A percentile compares a stretch with the other conserved stretches of the same genome.
Evolutionary conservation across 2,888 invertebrate genomes (phyloP).

Genomic region (Boloria selene): DNA sequence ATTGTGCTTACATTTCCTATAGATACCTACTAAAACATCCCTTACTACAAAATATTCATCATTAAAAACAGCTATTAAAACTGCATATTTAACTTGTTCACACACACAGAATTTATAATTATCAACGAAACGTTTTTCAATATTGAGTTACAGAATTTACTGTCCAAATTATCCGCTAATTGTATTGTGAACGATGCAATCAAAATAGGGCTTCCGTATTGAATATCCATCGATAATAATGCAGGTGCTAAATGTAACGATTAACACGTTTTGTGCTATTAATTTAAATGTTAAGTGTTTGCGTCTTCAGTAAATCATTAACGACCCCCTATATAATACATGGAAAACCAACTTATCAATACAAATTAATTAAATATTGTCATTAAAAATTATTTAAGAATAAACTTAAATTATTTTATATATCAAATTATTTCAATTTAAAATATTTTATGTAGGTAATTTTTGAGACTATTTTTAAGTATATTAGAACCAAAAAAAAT

Average conservation of each 20-base stretch:
- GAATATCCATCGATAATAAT: constrained; percentile 24
- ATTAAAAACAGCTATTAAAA: too few species aligned
- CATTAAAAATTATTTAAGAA: not conserved
- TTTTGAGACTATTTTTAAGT: not conserved
- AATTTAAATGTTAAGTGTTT: not conserved
- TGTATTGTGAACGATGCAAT: constrained; percentile 22
- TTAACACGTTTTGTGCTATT: constrained; percentile 20
- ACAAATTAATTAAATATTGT: not conserved
- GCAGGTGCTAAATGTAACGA: constrained; percentile 22
- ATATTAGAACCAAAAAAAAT: not conserved
- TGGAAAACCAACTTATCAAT: not conserved
- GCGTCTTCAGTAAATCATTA: not conserved
- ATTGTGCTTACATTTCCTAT: too few species aligned
- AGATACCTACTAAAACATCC: too few species aligned
- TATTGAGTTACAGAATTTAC: constrained; percentile 18
- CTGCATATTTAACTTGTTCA: too few species aligned
- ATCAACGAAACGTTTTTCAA: not conserved
- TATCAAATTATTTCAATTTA: too few species aligned
- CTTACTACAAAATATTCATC: too few species aligned
- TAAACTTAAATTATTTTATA: not conserved
- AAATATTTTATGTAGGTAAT: not conserved
- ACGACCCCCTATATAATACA: too few species aligned
- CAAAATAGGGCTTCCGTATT: constrained; percentile 35
- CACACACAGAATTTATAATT: too few species aligned
- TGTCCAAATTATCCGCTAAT: constrained; percentile 26